Conservation (phyloP, 2,888 invertebrate genomes). For the Clanis bilineata region DNA sequence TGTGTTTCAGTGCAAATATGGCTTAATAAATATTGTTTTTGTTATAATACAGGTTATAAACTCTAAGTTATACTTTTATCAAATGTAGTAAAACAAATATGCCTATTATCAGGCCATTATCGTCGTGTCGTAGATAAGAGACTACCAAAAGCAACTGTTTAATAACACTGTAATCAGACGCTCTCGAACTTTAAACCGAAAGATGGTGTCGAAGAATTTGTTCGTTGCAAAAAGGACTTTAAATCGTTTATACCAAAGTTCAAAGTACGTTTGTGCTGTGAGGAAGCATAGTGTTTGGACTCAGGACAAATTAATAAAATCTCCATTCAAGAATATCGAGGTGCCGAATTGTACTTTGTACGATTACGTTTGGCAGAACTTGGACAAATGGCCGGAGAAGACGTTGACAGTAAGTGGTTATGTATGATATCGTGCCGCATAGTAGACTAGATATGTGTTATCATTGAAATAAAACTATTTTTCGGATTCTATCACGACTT, state of each 20-base stretch:
- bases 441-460: no score
- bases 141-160: neutral
- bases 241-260: slow-evolving; percentile 36
- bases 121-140: neutral
- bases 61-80: no score
- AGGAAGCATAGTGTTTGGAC: slow-evolving; percentile 62
- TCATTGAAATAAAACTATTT: no score
- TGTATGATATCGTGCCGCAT: neutral
- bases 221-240: slow-evolving; percentile 46
- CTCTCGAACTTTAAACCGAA: neutral
- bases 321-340: slow-evolving; percentile 73
- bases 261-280: slow-evolving; percentile 38
- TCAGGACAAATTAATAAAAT: slow-evolving; percentile 65
- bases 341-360: slow-evolving; percentile 80
- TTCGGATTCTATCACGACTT: no score
- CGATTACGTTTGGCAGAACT: slow-evolving; percentile 84
- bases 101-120: neutral
- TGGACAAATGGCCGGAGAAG: slow-evolving; percentile 84
- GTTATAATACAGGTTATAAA: no score
- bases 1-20: no score
- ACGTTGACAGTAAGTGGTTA: slow-evolving; percentile 83
- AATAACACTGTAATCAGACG: neutral
- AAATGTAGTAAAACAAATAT: neutral
- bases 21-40: neutral
- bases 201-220: slow-evolving; percentile 43